Base-by-base conservation (phyloP, 1,140 invertebrate genomes). In the Drosophila orosa region DNA sequence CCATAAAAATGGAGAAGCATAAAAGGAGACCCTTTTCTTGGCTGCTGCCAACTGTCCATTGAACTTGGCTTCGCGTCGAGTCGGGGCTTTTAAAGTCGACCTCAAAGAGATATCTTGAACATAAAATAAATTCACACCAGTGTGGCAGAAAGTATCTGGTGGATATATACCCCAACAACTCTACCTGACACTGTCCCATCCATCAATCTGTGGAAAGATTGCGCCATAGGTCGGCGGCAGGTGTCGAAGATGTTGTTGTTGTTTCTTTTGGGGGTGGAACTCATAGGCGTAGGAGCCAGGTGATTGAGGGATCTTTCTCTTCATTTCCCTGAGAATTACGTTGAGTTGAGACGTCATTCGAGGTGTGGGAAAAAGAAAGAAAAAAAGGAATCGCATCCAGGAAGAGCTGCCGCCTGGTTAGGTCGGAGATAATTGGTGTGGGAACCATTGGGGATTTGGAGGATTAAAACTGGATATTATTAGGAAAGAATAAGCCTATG, bases 11-110 rank as follows among this genome's bases (percentile, higher is more conserved):
- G 73, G 71, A 77, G 65, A 78, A 74, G 69, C 74, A 47, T 40
- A 69, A 79, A 90, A 90, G 74, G 73, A 84, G 80, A 90, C 85
- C 85, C 84, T 90, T 90, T 78, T 78, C 47, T 75, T 45, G 45
- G 29, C 66, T 25, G 25, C 40, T 48, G 40, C 55, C 48, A 35
- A 33, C 78, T 48, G 79, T 83, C 60, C 84, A 83, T 77, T 89
- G 83, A 87, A 89, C 83, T 87, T 74, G 44, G 37, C 48, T 31
- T 33, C n/a, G 24, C 42, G 7, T 44, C n/a, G 15, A 39, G 27
- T 47, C 13, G 40, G 52, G 45, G 48, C 27, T 45, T 13, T 25
- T 37, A 27, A 45, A 48, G 27, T n/a, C 48, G 48, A 45, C 35
- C 72, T 74, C 67, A 80, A 80, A 75, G 74, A 65, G 62, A 68